Evolutionary conservation across 2,797 vertebrate species (phyloP).

Genomic region (Tympanoctomys barrerae): DNA sequence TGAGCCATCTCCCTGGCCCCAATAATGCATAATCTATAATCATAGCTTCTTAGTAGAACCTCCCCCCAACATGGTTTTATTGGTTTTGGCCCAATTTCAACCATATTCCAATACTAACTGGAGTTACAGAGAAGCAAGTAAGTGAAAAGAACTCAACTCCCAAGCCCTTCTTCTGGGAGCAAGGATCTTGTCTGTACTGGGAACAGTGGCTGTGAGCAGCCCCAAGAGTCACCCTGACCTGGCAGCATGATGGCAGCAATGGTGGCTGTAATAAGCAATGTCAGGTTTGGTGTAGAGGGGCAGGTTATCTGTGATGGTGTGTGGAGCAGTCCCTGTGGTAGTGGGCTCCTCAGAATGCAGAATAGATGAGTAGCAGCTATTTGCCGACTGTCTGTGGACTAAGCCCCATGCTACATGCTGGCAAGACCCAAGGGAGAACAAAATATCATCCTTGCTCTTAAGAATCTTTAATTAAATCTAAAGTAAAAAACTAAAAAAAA

Average conservation of each 20-base stretch:
- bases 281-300: background rate
- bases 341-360: fast-evolving
- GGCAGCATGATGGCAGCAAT: background rate
- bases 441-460: slow-evolving; percentile 10
- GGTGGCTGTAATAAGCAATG: fast-evolving
- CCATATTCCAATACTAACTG: background rate
- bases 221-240: background rate
- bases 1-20: no score
- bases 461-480: slow-evolving; percentile 58
- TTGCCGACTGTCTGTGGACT: background rate
- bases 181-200: background rate
- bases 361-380: background rate
- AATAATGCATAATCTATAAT: fast-evolving
- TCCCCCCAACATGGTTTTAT: background rate
- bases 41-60: background rate
- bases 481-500: slow-evolving; percentile 15
- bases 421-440: background rate
- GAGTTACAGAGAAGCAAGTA: background rate
- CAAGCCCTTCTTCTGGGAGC: background rate
- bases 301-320: no score
- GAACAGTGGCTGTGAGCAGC: fast-evolving
- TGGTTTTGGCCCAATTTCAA: background rate
- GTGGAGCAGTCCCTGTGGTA: background rate
- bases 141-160: background rate
- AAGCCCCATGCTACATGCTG: background rate